Evolutionary conservation across 2,113 vertebrate genomes (phyloP).

Genomic region (Phalacrocorax aristotelis): DNA sequence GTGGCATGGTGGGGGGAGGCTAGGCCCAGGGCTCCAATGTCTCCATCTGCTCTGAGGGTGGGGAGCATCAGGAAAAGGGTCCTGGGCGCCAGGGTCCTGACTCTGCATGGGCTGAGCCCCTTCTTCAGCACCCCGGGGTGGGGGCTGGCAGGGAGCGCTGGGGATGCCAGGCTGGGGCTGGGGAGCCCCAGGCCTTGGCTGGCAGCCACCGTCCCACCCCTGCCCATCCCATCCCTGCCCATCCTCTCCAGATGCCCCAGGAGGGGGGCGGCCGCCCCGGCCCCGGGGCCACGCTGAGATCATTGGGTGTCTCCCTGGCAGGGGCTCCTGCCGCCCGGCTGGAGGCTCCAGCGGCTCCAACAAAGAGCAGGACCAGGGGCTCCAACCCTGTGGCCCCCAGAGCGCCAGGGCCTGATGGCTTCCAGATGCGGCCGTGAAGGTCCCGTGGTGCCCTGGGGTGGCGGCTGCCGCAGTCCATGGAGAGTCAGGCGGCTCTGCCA

Average conservation of each 20-base stretch:
- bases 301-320: constrained; percentile 64
- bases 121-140: accelerated
- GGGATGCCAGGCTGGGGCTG: not conserved
- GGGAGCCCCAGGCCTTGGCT: not conserved
- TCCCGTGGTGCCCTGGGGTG: not conserved
- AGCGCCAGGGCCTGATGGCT: not conserved
- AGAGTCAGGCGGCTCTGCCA: not conserved
- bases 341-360: not conserved
- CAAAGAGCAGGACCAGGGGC: not conserved
- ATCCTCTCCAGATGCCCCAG: not conserved
- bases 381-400: not conserved
- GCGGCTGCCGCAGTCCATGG: not conserved
- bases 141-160: accelerated
- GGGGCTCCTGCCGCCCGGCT: not conserved
- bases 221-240: not conserved
- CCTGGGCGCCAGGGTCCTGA: accelerated
- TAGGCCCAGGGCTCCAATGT: accelerated
- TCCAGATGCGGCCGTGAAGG: constrained; percentile 3
- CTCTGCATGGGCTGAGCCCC: accelerated
- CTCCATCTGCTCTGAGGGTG: accelerated
- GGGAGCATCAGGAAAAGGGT: not conserved
- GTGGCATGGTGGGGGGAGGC: accelerated
- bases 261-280: not conserved
- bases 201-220: not conserved
- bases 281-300: not conserved